Percentiles rank a stretch among this genome's conserved stretches.
Conservation (phyloP, 2,888 invertebrate species). For the Pseudococcus viburni region DNA sequence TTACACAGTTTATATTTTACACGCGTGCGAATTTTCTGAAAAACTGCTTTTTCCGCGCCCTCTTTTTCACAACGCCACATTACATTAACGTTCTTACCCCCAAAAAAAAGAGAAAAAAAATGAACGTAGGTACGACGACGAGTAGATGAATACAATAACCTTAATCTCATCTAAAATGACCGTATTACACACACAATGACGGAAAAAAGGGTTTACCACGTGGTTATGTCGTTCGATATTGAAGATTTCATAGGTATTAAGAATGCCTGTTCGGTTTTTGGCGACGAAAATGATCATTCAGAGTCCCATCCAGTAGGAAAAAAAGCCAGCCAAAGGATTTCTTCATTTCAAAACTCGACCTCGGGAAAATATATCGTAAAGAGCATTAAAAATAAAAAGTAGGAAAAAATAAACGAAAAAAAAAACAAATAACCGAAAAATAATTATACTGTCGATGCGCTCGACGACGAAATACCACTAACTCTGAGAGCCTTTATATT, state of each 20-base stretch:
- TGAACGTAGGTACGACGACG: background rate
- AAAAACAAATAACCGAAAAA: background rate
- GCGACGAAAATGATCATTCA: background rate
- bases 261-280: background rate
- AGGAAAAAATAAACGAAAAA: background rate
- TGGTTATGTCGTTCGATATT: background rate
- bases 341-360: background rate
- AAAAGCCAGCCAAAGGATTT: background rate
- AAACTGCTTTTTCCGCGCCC: background rate
- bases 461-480: background rate
- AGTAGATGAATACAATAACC: background rate
- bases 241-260: background rate
- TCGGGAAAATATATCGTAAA: background rate
- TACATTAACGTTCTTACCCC: background rate
- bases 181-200: background rate
- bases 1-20: constrained; percentile 21
- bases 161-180: background rate
- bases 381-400: background rate
- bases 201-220: background rate
- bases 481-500: background rate
- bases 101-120: background rate
- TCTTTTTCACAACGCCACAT: background rate
- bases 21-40: background rate
- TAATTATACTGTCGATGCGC: constrained; percentile 17
- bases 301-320: background rate